Evolutionary conservation across 2,797 vertebrate genomes (phyloP), one percentile per base, ranked within the genome.

Genomic region (Poeciliopsis infans): DNA sequence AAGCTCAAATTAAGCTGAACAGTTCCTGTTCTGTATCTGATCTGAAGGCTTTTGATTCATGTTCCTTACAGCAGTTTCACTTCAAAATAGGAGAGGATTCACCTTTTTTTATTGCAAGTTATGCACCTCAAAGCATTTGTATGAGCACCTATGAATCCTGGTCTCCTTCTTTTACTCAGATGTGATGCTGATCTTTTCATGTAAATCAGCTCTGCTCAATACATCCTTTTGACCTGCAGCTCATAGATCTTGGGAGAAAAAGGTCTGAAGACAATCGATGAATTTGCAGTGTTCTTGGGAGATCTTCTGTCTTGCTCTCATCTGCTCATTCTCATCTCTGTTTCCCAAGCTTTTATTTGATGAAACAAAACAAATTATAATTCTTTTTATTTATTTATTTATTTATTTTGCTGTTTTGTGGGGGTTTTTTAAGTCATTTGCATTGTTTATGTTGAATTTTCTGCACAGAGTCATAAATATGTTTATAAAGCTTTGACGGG

Each of bases 1-100:
- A 96, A 93, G 97, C 95, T 97, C 95, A 94, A 96, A 95, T 94
- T 83, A 92, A 95, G 95, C 94, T 90, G 94, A 96, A 94, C 93
- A 89, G 90, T 95, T 96, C 95, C 96, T 97, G 95, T 94, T 97
- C 96, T 97, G 92, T 96, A 90, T 93, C 82, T 93, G 93, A 90
- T 83, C 72, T 75, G 69, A 80, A 85, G 83, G 46, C 80, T 72
- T 74, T 78, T 36, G 5, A 79, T 72, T 84, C 25, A 1, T 39
- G 55, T 47, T 72, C 39, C 46, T 43, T 53, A 70, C 16, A 45
- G 39, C 43, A 25, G 36, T 25, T 39, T 8, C 20, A 6, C 70
- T n/a, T 61, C 8, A 23, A 41, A 20, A 77, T 64, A n/a, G 13
- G 15, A 25, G 15, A 45, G 31, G 64, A 84, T 77, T 81, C 36